Base-by-base conservation (phyloP, 2,797 vertebrate species). In the Lepus oiostolus region DNA sequence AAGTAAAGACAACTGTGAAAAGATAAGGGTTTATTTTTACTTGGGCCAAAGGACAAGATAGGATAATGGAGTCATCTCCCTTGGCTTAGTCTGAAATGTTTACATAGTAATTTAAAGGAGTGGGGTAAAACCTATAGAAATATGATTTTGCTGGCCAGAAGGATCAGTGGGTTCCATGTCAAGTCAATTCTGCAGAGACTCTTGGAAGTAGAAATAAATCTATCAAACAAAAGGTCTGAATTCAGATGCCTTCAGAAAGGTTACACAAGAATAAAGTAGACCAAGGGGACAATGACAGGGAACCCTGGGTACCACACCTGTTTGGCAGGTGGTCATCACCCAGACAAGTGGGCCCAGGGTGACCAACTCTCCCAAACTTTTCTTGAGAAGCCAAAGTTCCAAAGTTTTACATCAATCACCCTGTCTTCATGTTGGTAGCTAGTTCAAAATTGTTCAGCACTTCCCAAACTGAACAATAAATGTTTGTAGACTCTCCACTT, bases 151-250 rank as follows among this genome's bases (percentile, higher is more conserved):
- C 24, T 50, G 35, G 2, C 38, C 50, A 84, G 60, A 95, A 19
- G 75, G 17, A 60, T 28, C 26, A 62, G 6, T 26, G 3, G 72
- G 38, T n/a, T 35, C 42, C 9, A 0, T 47, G 32, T 63, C 80
- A 71, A 87, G 1, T 47, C 83, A 84, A n/a, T 88, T 90, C 76
- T 70, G 3, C 35, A 88, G 81, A 95, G 74, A 86, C 38, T 47
- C 80, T 89, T 76, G 1, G 70, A 67, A 32, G 10, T 50, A 85
- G 63, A 85, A 68, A 85, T 81, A 91, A 88, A 81, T 35, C 92
- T 19, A 2, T 24, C 19, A 91, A 76, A 90, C 47, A 68, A 72
- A 95, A 80, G 68, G 80, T 62, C 67, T 5, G 7, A 26, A 76
- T 79, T 76, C 4, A 58, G 3, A 74, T 68, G 35, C 38, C 54